Conservation (phyloP, 2,113 vertebrate species). For the Vanacampus margaritifer region DNA sequence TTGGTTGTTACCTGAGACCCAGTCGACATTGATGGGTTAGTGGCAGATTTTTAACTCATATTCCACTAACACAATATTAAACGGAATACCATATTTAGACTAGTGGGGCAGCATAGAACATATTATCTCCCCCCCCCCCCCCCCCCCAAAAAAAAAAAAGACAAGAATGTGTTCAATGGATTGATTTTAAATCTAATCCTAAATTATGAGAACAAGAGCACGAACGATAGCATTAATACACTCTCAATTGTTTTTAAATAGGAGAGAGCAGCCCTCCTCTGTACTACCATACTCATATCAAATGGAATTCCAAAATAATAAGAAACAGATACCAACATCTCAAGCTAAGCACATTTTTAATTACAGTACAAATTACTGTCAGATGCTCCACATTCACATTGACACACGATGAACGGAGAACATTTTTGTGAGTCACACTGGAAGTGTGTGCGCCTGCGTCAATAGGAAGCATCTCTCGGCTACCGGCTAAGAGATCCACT, state of each 20-base stretch:
- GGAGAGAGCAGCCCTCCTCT: background rate
- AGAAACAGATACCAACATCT: slow-evolving; percentile 30
- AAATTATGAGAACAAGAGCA: background rate
- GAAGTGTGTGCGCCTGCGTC: slow-evolving; percentile 8
- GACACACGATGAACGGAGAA: slow-evolving; percentile 6
- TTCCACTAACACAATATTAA: background rate
- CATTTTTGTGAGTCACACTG: slow-evolving; percentile 3
- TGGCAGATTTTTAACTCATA: too few species aligned
- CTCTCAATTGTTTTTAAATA: background rate
- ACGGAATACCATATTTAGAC: too few species aligned
- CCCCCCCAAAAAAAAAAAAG: too few species aligned
- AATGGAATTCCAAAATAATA: slow-evolving; percentile 29
- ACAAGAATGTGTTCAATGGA: too few species aligned
- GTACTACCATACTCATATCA: slow-evolving; percentile 13
- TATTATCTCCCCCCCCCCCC: too few species aligned
- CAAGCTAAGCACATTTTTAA: slow-evolving; percentile 35
- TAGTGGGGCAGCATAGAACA: too few species aligned
- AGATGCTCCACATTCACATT: slow-evolving; percentile 40
- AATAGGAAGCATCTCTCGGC: slow-evolving; percentile 59
- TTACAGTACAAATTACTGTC: slow-evolving; percentile 10
- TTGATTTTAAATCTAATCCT: background rate
- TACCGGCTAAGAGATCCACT: slow-evolving; percentile 58
- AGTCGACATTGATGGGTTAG: too few species aligned
- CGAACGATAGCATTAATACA: background rate
- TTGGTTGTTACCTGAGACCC: too few species aligned